Evolutionary conservation across 2,888 invertebrate species (phyloP).

Genomic region (Melinopterus prodromus): DNA sequence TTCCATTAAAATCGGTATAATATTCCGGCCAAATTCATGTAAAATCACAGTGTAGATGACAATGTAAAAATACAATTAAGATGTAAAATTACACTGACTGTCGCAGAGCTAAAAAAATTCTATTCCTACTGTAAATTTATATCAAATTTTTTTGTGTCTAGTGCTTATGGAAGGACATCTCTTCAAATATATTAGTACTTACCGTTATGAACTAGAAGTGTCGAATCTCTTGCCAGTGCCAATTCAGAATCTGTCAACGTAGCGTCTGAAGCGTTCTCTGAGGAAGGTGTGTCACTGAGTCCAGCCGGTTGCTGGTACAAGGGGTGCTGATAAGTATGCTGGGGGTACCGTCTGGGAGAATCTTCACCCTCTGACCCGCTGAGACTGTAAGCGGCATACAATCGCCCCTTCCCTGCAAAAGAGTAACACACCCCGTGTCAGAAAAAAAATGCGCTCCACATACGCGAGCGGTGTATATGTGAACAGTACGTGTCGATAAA

Average conservation of each 20-base stretch:
- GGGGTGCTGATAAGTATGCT: slow-evolving; percentile 65
- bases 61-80: too few relatives aligned
- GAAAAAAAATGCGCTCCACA: slow-evolving; percentile 6
- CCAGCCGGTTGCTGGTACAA: slow-evolving; percentile 62
- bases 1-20: too few relatives aligned
- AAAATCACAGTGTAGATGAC: too few relatives aligned
- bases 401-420: slow-evolving; percentile 76
- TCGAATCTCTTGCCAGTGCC: slow-evolving; percentile 82
- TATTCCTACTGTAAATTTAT: too few relatives aligned
- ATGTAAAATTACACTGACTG: too few relatives aligned
- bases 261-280: slow-evolving; percentile 86
- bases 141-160: too few relatives aligned
- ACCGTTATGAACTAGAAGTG: slow-evolving; percentile 87
- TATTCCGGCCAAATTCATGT: too few relatives aligned
- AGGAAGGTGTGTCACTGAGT: slow-evolving; percentile 81
- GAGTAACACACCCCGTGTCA: slow-evolving; percentile 7
- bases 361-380: slow-evolving; percentile 80
- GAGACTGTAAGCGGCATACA: slow-evolving; percentile 82
- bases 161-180: too few relatives aligned
- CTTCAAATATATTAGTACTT: slow-evolving; percentile 53
- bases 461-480: slow-evolving; percentile 9
- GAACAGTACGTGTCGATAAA: slow-evolving; percentile 11
- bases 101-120: too few relatives aligned
- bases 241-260: slow-evolving; percentile 85
- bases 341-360: slow-evolving; percentile 66